Conservation (phyloP, 2,888 invertebrate genomes). For the Polymixis lichenea region DNA sequence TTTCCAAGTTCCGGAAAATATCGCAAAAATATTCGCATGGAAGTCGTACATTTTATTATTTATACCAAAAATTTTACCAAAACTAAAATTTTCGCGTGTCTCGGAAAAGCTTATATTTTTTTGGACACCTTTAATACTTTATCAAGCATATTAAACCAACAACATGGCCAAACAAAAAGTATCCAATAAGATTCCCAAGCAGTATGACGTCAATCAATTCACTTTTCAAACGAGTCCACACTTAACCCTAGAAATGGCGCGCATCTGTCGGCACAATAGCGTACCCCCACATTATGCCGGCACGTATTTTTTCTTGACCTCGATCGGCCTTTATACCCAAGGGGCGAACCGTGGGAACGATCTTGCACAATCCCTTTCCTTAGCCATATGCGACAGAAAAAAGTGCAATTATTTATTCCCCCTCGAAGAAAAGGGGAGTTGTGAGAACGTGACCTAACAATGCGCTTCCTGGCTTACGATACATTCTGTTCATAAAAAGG, state of each 20-base stretch:
- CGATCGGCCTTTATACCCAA: constrained; percentile 87
- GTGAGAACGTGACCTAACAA: constrained; percentile 91
- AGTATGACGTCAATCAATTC: constrained; percentile 82
- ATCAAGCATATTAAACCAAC: not conserved
- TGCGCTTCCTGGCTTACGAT: constrained; percentile 90
- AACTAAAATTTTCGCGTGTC: not conserved
- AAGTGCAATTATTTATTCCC: constrained; percentile 91
- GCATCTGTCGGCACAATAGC: constrained; percentile 88
- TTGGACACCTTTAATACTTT: no score
- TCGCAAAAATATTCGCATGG: no score
- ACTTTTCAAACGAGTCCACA: constrained; percentile 84
- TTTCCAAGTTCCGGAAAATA: not conserved
- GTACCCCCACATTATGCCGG: constrained; percentile 85
- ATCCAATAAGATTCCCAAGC: constrained; percentile 61
- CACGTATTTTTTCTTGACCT: constrained; percentile 90
- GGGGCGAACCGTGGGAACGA: constrained; percentile 90
- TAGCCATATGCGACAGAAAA: constrained; percentile 91
- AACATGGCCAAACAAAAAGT: constrained; percentile 32
- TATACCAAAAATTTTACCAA: no score
- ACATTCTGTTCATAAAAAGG: constrained; percentile 77
- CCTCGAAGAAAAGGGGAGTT: constrained; percentile 90
- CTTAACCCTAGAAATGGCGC: constrained; percentile 86
- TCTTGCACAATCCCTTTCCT: constrained; percentile 89
- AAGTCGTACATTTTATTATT: no score
- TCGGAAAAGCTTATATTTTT: not conserved